Evolutionary conservation across 2,888 invertebrate genomes (phyloP).

Genomic region (Beris morrisii): DNA sequence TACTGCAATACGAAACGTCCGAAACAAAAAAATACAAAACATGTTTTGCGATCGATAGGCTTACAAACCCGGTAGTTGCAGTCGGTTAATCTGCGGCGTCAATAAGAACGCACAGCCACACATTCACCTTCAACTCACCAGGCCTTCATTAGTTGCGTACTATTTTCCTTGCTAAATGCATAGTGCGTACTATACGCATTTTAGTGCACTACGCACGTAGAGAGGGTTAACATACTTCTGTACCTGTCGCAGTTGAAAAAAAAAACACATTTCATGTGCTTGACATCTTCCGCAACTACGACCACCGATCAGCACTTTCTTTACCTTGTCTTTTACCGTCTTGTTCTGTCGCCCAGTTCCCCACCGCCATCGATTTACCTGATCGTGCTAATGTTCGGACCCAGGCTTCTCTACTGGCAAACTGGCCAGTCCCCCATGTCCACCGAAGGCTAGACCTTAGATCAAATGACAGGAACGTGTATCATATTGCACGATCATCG

Average conservation of each 20-base stretch:
- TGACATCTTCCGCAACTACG: constrained; percentile 26
- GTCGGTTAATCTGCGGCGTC: constrained; percentile 15
- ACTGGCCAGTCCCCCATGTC: neutral
- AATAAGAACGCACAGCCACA: constrained; percentile 19
- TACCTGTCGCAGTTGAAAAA: neutral
- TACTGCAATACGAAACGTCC: no score
- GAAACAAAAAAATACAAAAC: no score
- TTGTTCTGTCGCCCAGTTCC: neutral
- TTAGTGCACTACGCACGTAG: constrained; percentile 32
- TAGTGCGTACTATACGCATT: constrained; percentile 14
- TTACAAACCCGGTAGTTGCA: neutral
- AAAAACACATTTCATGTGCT: constrained; percentile 19
- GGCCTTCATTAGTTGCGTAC: constrained; percentile 18
- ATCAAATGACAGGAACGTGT: constrained; percentile 24
- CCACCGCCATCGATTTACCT: neutral
- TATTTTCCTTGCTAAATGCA: constrained; percentile 21
- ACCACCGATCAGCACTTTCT: constrained; percentile 22
- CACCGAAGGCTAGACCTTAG: constrained; percentile 6
- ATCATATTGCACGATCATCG: constrained; percentile 36
- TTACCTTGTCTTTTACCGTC: neutral
- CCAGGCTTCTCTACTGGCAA: neutral
- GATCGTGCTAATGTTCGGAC: neutral
- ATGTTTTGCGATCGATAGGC: neutral
- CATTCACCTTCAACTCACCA: constrained; percentile 12
- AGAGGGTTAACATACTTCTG: constrained; percentile 32